Conservation (phyloP, 2,113 vertebrate genomes). For the Hepsetus odoe region DNA sequence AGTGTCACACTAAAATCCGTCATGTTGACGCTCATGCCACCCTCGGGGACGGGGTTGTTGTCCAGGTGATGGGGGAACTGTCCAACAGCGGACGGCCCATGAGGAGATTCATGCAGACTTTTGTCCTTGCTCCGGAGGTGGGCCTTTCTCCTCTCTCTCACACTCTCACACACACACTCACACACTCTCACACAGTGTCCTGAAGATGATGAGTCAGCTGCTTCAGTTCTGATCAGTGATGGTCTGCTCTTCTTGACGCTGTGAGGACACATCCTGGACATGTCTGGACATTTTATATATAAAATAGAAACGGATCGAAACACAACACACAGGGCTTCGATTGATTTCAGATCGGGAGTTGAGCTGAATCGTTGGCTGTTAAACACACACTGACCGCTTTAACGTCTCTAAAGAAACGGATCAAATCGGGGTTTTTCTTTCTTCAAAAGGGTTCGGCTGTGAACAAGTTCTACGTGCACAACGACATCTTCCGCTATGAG, state of each 20-base stretch:
- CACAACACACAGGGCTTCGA: no score
- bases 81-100: slow-evolving; percentile 95
- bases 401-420: no score
- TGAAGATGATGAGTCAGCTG: no score
- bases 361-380: no score
- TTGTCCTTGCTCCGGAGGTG: slow-evolving; percentile 97
- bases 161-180: neutral
- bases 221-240: no score
- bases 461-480: slow-evolving; percentile 99
- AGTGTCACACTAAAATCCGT: slow-evolving; percentile 97
- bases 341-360: no score
- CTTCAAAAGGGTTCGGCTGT: slow-evolving; percentile 89
- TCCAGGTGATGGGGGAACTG: slow-evolving; percentile 96
- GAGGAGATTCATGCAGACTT: slow-evolving; percentile 98
- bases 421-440: no score
- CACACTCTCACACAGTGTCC: neutral
- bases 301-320: no score
- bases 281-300: no score
- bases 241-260: no score
- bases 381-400: no score
- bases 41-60: slow-evolving; percentile 92
- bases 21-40: slow-evolving; percentile 97
- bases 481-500: slow-evolving; percentile 98
- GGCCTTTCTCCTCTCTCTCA: slow-evolving; percentile 7
- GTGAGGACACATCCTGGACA: no score